Percentiles rank a stretch among this genome's conserved stretches.
Evolutionary conservation across 2,888 invertebrate species (phyloP).

Genomic region (Serripes groenlandicus): DNA sequence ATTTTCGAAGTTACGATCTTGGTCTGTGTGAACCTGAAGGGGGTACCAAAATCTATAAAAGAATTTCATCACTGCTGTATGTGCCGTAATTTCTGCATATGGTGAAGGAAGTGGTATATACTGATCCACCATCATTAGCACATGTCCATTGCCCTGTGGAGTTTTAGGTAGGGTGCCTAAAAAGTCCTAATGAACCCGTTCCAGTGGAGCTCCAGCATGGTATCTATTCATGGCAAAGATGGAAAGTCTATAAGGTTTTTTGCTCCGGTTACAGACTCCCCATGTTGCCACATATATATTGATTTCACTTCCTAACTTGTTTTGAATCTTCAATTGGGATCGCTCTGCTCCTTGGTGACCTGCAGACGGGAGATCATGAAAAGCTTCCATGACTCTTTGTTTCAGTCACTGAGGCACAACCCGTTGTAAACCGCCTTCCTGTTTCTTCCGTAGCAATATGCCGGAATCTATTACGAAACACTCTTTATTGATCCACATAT

Average conservation of each 20-base stretch:
- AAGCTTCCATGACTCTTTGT: not conserved
- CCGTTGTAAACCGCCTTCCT: not conserved
- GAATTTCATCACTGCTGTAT: not conserved
- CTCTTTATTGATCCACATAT: constrained; percentile 2
- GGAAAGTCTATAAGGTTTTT: not conserved
- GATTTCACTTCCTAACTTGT: not conserved
- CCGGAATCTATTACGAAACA: not conserved
- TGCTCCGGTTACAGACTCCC: constrained; percentile 3
- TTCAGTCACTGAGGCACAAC: not conserved
- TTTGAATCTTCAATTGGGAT: not conserved
- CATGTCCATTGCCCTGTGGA: not conserved
- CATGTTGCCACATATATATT: not conserved
- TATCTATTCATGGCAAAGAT: not conserved
- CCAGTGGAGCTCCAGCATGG: constrained; percentile 10
- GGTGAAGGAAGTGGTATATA: not conserved
- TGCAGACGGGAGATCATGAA: constrained; percentile 5
- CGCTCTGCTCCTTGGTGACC: constrained; percentile 6
- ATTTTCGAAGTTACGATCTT: constrained; percentile 2
- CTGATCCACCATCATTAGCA: constrained; percentile 16
- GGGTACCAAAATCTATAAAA: constrained; percentile 5
- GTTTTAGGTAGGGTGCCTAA: constrained; percentile 3
- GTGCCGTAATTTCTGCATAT: not conserved
- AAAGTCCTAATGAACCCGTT: constrained; percentile 1
- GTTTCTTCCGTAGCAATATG: not conserved
- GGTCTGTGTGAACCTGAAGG: not conserved